These are phyloP conservation scores for Tyria jacobaeae DNA, from an alignment of 2,888 invertebrate genomes.

Conservation along the genomic window DNA sequence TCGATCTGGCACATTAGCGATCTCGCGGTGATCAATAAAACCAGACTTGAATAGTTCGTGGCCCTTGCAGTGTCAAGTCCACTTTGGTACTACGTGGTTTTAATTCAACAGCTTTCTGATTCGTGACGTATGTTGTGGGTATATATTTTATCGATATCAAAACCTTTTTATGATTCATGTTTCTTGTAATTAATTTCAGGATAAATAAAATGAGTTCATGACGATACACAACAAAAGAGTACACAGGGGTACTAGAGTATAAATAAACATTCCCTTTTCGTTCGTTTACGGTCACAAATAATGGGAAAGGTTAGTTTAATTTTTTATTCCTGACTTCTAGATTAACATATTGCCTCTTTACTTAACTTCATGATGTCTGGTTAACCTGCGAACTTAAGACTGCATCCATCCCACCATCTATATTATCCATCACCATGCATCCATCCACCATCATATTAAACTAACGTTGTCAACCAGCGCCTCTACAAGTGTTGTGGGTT, in stretches of 20 bases:
- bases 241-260: not conserved
- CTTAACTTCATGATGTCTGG: not conserved
- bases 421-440: too few relatives aligned
- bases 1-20: constrained; percentile 26
- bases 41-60: constrained; percentile 27
- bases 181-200: constrained; percentile 15
- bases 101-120: constrained; percentile 31
- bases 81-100: constrained; percentile 36
- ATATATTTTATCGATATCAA: not conserved
- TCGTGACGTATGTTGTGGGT: constrained; percentile 13
- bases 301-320: not conserved
- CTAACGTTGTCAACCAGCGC: too few relatives aligned
- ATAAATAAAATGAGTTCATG: constrained; percentile 1
- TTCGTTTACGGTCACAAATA: not conserved
- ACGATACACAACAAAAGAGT: not conserved
- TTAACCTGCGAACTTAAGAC: not conserved
- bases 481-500: too few relatives aligned
- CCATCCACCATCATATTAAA: too few relatives aligned
- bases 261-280: not conserved
- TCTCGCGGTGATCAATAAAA: constrained; percentile 25
- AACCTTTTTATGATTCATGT: not conserved
- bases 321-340: not conserved
- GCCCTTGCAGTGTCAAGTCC: constrained; percentile 25
- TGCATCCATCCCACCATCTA: not conserved
- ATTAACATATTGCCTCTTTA: not conserved